Base-by-base conservation (phyloP, 30 jellyfish, hydroid and myxozoan genomes). In the Aurelia sp. region DNA sequence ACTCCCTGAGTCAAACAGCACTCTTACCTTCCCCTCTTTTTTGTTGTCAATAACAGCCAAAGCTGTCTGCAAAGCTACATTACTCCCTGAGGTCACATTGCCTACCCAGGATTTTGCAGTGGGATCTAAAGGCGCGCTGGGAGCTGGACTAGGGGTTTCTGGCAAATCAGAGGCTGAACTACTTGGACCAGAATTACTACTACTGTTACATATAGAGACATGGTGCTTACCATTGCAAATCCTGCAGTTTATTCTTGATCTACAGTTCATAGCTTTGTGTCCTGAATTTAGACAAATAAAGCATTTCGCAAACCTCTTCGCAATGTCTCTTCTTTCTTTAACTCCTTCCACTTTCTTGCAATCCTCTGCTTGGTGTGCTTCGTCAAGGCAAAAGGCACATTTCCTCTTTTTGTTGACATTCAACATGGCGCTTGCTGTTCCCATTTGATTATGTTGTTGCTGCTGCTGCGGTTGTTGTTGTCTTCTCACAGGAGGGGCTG, bases 41-140 rank as follows among this genome's bases (percentile, higher is more conserved):
- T 73, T 72, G 4, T 72, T 74, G 27, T 73, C 44, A 19, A 57
- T 15, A 16, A 57, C 4, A 16, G 66, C 66, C 22, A 13, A 16
- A 16, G 85, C 85, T 8, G 85, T 73, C 27, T 73, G 85, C 75
- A 73, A 73, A 20, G 41, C 85, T 23, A 27, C 81, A 13, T 62
- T 60, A 52, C 70, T 60, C 78, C 74, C 61, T 4, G 31, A 11
- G 23, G 4, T 57, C 4, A 8, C 10, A 8, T 57, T 57, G 6
- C 23, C 66, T 8, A 57, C 66, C 22, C 66, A 57, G 41, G 73
- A 44, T 3, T 41, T 73, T 8, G 21, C 13, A 44, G 50, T 30
- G n/a, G 73, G 37, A 16, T 13, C 20, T 13, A 15, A 9, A 3
- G 37, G 27, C 0, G 18, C 48, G 11, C 17, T 73, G 10, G 41